Conservation (phyloP, 2,113 vertebrate species). For the Mastomys natalensis region DNA sequence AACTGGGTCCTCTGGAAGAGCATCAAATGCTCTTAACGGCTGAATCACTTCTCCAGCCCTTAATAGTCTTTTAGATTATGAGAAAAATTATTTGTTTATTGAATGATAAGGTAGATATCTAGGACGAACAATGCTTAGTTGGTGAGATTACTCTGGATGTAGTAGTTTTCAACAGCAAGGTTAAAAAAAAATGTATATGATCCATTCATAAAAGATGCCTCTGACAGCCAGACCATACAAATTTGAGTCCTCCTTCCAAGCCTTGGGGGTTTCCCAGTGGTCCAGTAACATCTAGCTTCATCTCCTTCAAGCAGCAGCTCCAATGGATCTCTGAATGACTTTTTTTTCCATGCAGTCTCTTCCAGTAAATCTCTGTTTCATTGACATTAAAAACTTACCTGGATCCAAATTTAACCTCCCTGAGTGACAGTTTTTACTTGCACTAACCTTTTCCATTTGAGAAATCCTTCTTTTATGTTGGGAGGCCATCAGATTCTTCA, state of each 20-base stretch:
- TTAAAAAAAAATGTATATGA: slow-evolving; percentile 52
- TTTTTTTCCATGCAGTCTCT: neutral
- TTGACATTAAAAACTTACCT: slow-evolving; percentile 63
- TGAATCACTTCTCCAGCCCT: too few species aligned
- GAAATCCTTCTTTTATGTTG: neutral
- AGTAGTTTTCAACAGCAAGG: slow-evolving; percentile 56
- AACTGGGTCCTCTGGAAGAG: too few species aligned
- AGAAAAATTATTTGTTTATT: neutral
- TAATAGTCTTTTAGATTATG: neutral
- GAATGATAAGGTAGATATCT: slow-evolving; percentile 31
- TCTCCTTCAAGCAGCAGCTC: slow-evolving; percentile 62
- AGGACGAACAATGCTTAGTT: slow-evolving; percentile 70
- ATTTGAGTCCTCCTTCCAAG: slow-evolving; percentile 47
- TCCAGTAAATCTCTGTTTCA: slow-evolving; percentile 70
- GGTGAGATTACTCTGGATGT: slow-evolving; percentile 49
- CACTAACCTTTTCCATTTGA: neutral
- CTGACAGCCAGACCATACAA: slow-evolving; percentile 53
- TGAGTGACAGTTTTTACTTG: slow-evolving; percentile 52
- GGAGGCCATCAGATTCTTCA: neutral
- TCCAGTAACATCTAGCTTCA: slow-evolving; percentile 59
- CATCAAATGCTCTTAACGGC: too few species aligned
- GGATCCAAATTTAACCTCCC: slow-evolving; percentile 34
- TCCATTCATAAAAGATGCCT: slow-evolving; percentile 69
- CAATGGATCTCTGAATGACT: slow-evolving; percentile 41
- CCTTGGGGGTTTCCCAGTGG: slow-evolving; percentile 29